Conservation (phyloP, 2,797 vertebrate species). For the Eupleurogrammus muticus region DNA sequence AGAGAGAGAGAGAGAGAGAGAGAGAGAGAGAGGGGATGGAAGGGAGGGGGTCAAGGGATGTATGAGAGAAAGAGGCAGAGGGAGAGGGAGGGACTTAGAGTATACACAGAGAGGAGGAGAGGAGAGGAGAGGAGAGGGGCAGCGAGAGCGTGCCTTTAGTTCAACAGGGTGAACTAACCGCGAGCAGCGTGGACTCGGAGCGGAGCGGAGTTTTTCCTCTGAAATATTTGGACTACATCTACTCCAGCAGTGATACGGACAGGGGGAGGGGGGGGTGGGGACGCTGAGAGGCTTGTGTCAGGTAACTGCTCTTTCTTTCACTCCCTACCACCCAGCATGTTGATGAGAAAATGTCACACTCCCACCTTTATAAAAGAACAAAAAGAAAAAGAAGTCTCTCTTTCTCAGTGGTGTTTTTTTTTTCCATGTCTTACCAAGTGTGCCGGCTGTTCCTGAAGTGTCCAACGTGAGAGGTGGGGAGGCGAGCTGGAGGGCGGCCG, state of each 20-base stretch:
- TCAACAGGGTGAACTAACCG: constrained; percentile 36
- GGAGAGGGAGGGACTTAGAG: constrained; percentile 48
- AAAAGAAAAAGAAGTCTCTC: not conserved
- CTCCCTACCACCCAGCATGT: constrained; percentile 20
- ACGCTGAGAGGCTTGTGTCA: constrained; percentile 40
- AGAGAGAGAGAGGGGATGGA: not conserved
- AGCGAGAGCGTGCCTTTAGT: constrained; percentile 28
- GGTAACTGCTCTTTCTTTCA: constrained; percentile 47
- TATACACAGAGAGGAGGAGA: constrained; percentile 26
- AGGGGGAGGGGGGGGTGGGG: no score
- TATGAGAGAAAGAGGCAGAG: constrained; percentile 8
- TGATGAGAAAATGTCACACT: constrained; percentile 9
- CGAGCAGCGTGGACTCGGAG: constrained; percentile 8
- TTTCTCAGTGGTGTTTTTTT: not conserved
- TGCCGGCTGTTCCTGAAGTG: constrained; percentile 7
- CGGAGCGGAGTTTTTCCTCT: not conserved
- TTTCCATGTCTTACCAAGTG: not conserved
- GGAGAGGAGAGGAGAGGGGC: constrained; percentile 12
- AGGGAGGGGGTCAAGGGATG: constrained; percentile 5
- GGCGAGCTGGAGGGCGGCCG: not conserved
- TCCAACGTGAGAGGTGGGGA: constrained; percentile 18
- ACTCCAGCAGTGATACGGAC: constrained; percentile 16
- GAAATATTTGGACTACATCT: constrained; percentile 26
- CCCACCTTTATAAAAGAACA: not conserved
- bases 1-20: not conserved